A percentile compares a stretch with the other conserved stretches of the same genome.
phyloP scores from a whole-genome alignment of 2,797 vertebrate genomes.

The Thripadectes ignobilis region DNA sequence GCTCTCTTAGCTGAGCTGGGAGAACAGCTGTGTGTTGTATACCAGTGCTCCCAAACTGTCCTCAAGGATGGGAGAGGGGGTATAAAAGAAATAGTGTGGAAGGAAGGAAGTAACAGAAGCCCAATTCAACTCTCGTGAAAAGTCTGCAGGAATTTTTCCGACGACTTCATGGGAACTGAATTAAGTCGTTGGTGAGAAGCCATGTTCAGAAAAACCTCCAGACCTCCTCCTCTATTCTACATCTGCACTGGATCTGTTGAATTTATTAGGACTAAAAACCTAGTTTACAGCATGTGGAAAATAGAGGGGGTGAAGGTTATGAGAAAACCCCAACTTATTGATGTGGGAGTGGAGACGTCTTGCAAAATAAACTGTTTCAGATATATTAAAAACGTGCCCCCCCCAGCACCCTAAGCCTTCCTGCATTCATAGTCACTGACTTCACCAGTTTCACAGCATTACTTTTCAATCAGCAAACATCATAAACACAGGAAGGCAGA shows the following conservation, averaged over 20 bases:
- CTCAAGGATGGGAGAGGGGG: neutral
- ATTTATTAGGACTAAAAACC: conserved; percentile 34
- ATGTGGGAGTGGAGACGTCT: conserved; percentile 24
- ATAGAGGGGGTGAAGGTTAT: conserved; percentile 13
- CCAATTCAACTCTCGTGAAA: neutral
- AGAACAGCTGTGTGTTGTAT: neutral
- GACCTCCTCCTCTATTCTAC: neutral
- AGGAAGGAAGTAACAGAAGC: conserved; percentile 29
- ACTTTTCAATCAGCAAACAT: conserved; percentile 63
- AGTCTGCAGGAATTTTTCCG: conserved; percentile 17
- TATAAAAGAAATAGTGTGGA: neutral
- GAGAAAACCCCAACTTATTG: conserved; percentile 28
- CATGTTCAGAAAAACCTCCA: neutral
- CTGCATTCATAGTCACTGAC: conserved; percentile 39
- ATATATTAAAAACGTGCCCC: neutral
- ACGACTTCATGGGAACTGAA: neutral
- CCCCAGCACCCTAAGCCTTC: neutral
- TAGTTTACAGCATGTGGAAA: conserved; percentile 12
- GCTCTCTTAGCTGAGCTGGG: neutral
- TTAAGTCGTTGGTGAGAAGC: conserved; percentile 4
- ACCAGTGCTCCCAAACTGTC: neutral
- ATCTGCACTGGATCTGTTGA: conserved; percentile 25
- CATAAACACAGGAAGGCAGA: conserved; percentile 62
- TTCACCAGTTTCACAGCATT: conserved; percentile 65
- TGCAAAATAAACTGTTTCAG: conserved; percentile 17